Evolutionary conservation across 2,113 vertebrate species (phyloP), one percentile per base, ranked within the genome.

Genomic region (Thymallus thymallus): DNA sequence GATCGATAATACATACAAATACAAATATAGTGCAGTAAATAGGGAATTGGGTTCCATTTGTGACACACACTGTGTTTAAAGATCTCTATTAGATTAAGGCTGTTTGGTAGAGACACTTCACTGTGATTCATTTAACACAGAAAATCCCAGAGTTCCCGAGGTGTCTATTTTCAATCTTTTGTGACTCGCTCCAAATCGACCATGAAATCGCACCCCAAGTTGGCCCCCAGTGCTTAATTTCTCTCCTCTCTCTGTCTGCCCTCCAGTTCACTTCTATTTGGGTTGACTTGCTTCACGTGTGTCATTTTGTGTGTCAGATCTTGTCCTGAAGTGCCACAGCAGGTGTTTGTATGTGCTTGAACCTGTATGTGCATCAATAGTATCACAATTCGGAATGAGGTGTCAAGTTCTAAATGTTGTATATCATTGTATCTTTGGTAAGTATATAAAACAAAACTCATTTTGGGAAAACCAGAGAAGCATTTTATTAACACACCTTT

Each of bases 111-210:
- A 35, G 67, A 18, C 72, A 86, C 64, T 82, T 62, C 62, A 68
- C 58, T 69, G 65, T 81, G 55, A 85, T 69, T 71, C 16, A 1
- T 62, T 62, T 24, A 77, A 79, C 81, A 83, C 23, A 76, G 76
- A 20, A 74, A 55, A 60, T 62, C 6, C n/a, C 46, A 32, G 55
- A 35, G 22, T 22, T 72, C 30, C 26, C 14, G 68, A 70, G n/a
- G 22, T 48, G 35, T 73, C 64, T 64, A 30, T 41, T 73, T 77
- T 75, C 76, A 75, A 73, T 24, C 78, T 64, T 67, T 65, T 51
- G 67, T 75, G 68, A 72, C 72, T 84, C 65, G 13, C 76, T 76
- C 55, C 66, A 84, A 82, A 84, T 82, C 77, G 71, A 76, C 75
- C 68, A 66, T 84, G 77, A 84, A 82, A 86, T 74, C 66, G 26